phyloP scores from a whole-genome alignment of 1,140 invertebrate genomes.

The Ptiloglossa arizonensis region DNA sequence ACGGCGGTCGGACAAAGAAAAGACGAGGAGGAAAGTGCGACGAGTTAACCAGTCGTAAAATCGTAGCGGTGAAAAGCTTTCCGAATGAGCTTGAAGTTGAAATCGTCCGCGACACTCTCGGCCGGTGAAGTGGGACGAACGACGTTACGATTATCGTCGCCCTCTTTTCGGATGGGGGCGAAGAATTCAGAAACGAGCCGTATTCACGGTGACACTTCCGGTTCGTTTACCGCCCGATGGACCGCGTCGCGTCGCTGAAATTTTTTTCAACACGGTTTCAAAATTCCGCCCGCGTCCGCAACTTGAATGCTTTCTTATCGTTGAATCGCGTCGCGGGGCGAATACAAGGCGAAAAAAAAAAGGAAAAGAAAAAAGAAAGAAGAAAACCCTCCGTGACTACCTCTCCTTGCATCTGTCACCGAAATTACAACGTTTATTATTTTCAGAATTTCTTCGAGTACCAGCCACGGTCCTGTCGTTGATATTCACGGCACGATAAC shows the following conservation, averaged over 20 bases:
- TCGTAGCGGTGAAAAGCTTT: constrained; percentile 3
- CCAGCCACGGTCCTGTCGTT: too few species aligned
- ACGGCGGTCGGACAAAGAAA: not conserved
- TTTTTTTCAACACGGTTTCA: too few species aligned
- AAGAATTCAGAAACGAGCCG: not conserved
- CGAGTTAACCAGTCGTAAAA: constrained; percentile 24
- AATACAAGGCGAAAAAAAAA: not conserved
- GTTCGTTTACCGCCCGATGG: too few species aligned
- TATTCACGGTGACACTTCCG: too few species aligned
- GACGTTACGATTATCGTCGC: constrained; percentile 8
- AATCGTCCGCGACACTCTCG: constrained; percentile 27
- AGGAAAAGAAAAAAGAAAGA: not conserved
- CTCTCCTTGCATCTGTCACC: too few species aligned
- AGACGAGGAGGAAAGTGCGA: not conserved
- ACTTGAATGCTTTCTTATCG: not conserved
- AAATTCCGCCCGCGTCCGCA: not conserved
- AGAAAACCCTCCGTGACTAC: too few species aligned
- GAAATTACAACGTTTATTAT: not conserved
- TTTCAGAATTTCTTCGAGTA: too few species aligned
- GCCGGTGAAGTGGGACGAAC: not conserved
- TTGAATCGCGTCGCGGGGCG: not conserved
- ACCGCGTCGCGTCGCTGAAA: too few species aligned
- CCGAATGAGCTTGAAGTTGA: constrained; percentile 19
- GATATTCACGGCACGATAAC: constrained; percentile 3
- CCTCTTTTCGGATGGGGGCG: constrained; percentile 4